Conservation (phyloP, 2,797 vertebrate genomes). For the Sebastes ruberrimus region DNA sequence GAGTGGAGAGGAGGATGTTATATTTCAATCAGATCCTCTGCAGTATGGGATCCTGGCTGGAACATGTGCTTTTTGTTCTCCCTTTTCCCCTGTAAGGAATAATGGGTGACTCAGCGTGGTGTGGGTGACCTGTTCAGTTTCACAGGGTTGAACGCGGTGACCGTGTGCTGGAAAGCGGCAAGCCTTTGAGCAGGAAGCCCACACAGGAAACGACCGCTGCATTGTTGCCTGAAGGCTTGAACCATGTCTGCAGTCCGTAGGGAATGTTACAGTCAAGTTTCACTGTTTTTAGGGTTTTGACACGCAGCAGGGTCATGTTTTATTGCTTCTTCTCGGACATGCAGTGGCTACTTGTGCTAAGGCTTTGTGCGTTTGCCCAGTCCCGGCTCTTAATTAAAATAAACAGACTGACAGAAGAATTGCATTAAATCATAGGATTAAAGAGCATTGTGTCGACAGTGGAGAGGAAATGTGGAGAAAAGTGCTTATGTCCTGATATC, state of each 20-base stretch:
- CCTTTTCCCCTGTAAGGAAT: conserved; percentile 55
- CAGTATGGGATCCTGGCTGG: conserved; percentile 54
- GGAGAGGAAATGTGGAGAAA: background rate
- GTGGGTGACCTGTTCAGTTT: conserved; percentile 76
- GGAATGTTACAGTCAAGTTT: conserved; percentile 59
- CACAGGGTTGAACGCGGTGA: conserved; percentile 60
- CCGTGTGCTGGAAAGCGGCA: conserved; percentile 61
- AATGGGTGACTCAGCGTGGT: conserved; percentile 64
- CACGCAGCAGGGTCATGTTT: conserved; percentile 54
- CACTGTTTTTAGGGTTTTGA: conserved; percentile 35
- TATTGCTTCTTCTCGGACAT: conserved; percentile 1
- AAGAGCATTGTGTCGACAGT: conserved; percentile 5
- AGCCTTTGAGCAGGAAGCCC: conserved; percentile 75
- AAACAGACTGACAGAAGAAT: background rate
- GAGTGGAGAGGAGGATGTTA: conserved; percentile 61
- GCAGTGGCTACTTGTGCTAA: conserved; percentile 1
- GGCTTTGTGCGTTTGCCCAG: background rate
- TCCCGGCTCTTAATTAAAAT: conserved; percentile 1
- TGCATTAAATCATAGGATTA: background rate
- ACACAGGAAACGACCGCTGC: conserved; percentile 74
- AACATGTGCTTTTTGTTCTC: conserved; percentile 66
- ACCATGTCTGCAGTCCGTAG: conserved; percentile 49
- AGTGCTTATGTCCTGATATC: background rate
- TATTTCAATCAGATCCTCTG: conserved; percentile 56
- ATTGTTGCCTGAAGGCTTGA: conserved; percentile 72